Conservation (phyloP, 2,888 invertebrate species). For the Podabrus alpinus region DNA sequence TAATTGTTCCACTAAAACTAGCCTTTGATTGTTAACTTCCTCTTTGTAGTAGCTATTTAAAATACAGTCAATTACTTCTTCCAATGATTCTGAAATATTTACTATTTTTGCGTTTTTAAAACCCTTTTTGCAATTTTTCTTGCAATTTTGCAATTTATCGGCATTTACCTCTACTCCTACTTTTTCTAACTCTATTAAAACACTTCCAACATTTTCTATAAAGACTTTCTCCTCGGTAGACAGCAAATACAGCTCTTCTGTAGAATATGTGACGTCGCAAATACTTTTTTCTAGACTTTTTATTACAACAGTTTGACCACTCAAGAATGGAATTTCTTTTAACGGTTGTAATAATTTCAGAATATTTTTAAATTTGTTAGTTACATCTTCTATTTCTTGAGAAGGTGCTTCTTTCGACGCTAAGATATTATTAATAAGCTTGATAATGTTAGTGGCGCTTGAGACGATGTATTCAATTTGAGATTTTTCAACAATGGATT, state of each 20-base stretch:
- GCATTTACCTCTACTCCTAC: background rate
- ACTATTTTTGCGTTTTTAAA: slow-evolving; percentile 1
- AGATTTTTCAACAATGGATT: background rate
- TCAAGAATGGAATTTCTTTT: background rate
- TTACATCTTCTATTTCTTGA: background rate
- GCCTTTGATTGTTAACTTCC: background rate
- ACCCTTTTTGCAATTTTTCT: slow-evolving; percentile 15
- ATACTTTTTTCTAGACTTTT: background rate
- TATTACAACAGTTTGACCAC: background rate
- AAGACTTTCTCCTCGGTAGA: background rate
- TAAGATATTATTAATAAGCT: background rate
- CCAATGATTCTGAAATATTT: background rate
- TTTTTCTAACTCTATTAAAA: slow-evolving; percentile 2
- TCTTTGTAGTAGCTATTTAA: background rate
- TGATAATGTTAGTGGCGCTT: background rate
- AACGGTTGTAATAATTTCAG: background rate
- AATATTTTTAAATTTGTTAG: background rate
- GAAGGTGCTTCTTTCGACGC: background rate
- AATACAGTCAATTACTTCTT: background rate
- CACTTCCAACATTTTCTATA: slow-evolving; percentile 4
- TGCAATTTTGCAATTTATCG: slow-evolving; percentile 12
- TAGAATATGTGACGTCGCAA: background rate
- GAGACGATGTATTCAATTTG: background rate
- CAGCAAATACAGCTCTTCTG: background rate
- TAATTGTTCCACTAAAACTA: slow-evolving; percentile 6